Evolutionary conservation across 2,797 vertebrate genomes (phyloP).

Genomic region (Halcyon chelicuti): DNA sequence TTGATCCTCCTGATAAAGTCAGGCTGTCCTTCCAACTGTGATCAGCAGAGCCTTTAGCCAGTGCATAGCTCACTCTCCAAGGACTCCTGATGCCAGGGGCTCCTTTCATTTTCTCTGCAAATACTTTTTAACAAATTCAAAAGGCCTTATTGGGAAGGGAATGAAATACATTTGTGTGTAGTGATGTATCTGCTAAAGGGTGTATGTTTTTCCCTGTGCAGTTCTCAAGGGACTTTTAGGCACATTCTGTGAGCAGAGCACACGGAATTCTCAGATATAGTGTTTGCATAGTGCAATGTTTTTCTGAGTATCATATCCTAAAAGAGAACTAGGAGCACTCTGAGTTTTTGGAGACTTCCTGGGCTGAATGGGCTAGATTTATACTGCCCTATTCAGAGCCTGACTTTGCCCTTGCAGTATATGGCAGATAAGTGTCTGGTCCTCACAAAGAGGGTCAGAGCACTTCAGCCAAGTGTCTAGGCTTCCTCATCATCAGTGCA

Average conservation of each 20-base stretch:
- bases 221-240: slow-evolving; percentile 16
- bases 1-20: slow-evolving; percentile 69
- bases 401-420: background rate
- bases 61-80: slow-evolving; percentile 42
- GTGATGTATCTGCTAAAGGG: slow-evolving; percentile 27
- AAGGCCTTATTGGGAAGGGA: slow-evolving; percentile 44
- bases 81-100: slow-evolving; percentile 60
- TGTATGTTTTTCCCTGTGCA: background rate
- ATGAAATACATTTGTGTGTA: slow-evolving; percentile 28
- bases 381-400: background rate
- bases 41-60: slow-evolving; percentile 66
- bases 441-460: background rate
- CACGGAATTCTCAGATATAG: slow-evolving; percentile 24
- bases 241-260: slow-evolving; percentile 28
- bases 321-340: background rate
- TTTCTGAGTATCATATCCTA: background rate
- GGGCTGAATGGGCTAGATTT: background rate
- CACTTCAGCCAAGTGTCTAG: background rate
- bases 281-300: background rate
- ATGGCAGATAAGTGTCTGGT: background rate
- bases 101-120: slow-evolving; percentile 68
- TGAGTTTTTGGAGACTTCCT: background rate
- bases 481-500: background rate
- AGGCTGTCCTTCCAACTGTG: slow-evolving; percentile 66
- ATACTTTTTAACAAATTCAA: slow-evolving; percentile 62